phyloP scores from a whole-genome alignment of 2,797 vertebrate genomes.

The Ceyx erithaca region DNA sequence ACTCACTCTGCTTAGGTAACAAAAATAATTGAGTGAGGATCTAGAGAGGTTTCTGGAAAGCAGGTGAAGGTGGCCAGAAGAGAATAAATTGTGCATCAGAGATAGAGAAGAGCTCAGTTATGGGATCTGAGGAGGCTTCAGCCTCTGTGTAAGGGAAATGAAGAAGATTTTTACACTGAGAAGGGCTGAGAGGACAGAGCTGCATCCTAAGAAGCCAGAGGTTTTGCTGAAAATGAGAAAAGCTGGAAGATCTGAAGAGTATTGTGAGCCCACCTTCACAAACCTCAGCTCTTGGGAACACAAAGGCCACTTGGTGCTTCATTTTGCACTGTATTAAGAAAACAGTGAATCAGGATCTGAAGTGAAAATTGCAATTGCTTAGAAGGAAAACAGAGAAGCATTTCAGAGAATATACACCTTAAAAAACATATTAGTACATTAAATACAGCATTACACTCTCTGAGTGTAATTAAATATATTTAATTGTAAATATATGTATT shows the following conservation, averaged over 20 bases:
- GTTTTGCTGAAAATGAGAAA: background rate
- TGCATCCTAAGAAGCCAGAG: background rate
- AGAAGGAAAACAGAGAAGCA: background rate
- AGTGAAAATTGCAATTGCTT: background rate
- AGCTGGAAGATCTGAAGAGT: background rate
- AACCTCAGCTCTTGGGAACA: background rate
- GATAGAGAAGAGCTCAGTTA: background rate
- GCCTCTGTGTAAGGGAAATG: background rate
- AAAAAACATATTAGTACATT: background rate
- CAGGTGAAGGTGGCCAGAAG: background rate
- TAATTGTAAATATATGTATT: background rate
- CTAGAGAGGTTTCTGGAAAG: background rate
- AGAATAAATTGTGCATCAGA: background rate
- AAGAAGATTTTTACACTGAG: background rate
- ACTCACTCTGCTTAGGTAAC: background rate
- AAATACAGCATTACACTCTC: background rate
- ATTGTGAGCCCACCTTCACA: background rate
- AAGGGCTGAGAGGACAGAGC: background rate
- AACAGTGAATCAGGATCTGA: background rate
- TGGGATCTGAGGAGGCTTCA: background rate
- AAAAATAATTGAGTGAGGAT: background rate
- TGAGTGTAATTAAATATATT: background rate
- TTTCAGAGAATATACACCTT: slow-evolving; percentile 4
- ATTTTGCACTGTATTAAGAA: background rate
- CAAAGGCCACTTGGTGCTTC: background rate